Percentiles rank a stretch among this genome's conserved stretches.
Conservation (phyloP, 2,797 vertebrate genomes). For the Iguana delicatissima region DNA sequence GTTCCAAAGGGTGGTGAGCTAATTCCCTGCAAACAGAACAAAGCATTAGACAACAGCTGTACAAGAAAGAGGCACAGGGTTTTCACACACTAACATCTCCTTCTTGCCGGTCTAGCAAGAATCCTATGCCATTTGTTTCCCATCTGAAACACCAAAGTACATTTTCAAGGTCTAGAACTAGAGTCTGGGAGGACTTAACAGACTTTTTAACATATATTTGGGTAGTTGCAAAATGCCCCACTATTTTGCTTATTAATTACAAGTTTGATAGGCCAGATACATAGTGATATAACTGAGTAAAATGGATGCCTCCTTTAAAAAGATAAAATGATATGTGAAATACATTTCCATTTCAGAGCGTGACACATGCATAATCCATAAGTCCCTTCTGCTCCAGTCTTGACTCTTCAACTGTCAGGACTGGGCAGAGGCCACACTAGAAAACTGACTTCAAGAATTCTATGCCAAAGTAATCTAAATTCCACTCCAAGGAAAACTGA, state of each 20-base stretch:
- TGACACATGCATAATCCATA: background rate
- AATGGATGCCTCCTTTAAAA: background rate
- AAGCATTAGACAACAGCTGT: slow-evolving; percentile 54
- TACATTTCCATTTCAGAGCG: background rate
- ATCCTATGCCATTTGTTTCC: too few relatives aligned
- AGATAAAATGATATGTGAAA: background rate
- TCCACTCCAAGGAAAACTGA: background rate
- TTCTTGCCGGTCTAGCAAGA: background rate
- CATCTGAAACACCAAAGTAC: background rate
- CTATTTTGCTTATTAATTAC: background rate
- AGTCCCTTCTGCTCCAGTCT: background rate
- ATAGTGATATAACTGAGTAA: background rate
- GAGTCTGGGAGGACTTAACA: background rate
- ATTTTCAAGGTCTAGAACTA: background rate
- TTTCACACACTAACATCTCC: background rate
- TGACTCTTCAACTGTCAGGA: background rate
- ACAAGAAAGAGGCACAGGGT: background rate
- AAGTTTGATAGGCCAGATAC: background rate
- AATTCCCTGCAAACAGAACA: slow-evolving; percentile 92
- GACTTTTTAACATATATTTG: background rate
- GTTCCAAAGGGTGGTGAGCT: slow-evolving; percentile 87
- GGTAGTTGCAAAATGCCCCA: background rate
- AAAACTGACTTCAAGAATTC: background rate
- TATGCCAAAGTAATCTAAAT: background rate
- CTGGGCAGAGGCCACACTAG: background rate